Base-by-base conservation (phyloP, 2,888 invertebrate genomes). In the Ophion obscuratus region DNA sequence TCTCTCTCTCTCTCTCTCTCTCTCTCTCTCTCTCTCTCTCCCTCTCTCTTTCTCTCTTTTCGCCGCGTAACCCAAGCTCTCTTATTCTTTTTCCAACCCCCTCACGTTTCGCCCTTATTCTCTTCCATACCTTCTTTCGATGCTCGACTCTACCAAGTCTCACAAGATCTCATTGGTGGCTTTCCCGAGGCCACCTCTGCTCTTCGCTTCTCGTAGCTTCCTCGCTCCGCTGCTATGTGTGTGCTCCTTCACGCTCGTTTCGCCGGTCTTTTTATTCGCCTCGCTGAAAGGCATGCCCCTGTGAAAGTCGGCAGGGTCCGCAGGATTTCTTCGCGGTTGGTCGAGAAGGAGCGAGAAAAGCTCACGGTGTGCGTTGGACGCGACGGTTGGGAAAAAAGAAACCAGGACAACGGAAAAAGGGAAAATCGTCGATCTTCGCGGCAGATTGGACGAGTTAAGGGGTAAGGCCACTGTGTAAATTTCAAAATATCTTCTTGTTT, bases 231-330 rank as follows among this genome's bases (percentile, higher is more conserved):
- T 36, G 57, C 53, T 24, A 24, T 44, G 57, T 47, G n/a, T 31
- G 40, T 44, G 31, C 36, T 62, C 80, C 75, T 83, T 75, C 80
- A 64, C 87, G 80, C 87, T 81, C 84, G 70, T 84, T 81, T 74
- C 81, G 47, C 67, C 68, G 36, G 44, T 81, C 68, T 82, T 88
- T 88, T 89, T 88, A 88, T 89, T 89, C 87, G 83, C 77, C 86
- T 82, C 67, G 90, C 73, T 89, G 88, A 90, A 91, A 90, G 90
- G 88, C 86, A 89, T 88, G 90, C 82, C 88, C 89, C 86, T 83
- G 84, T 88, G 88, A 89, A 89, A 91, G 91, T 90, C 90, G 89
- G 89, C 87, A 84, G 83, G 80, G 88, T 85, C 78, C 87, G 83
- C 88, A 90, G 81, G 74, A 83, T 78, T 81, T 59, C 81, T 83